phyloP scores from a whole-genome alignment of 2,888 invertebrate genomes.

The Yponomeuta cagnagella region DNA sequence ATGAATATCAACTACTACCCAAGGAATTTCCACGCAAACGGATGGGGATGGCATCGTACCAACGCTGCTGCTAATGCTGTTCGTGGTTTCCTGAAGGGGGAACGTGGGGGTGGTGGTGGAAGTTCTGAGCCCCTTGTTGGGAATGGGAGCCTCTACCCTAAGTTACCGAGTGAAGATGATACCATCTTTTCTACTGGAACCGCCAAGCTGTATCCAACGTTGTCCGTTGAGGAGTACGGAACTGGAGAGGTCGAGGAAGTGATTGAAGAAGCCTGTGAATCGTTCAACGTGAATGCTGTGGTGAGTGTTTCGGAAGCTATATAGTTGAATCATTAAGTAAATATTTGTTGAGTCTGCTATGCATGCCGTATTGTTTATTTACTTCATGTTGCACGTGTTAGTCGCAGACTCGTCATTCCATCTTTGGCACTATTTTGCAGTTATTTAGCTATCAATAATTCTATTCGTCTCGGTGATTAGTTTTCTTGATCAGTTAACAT shows the following conservation, averaged over 20 bases:
- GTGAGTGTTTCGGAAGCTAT: slow-evolving; percentile 40
- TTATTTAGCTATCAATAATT: too few relatives aligned
- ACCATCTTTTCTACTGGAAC: slow-evolving; percentile 43
- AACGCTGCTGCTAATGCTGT: slow-evolving; percentile 50
- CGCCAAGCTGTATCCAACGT: slow-evolving; percentile 55
- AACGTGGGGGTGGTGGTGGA: slow-evolving; percentile 48
- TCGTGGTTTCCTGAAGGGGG: slow-evolving; percentile 51
- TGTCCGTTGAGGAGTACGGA: slow-evolving; percentile 65
- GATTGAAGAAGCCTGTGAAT: slow-evolving; percentile 58
- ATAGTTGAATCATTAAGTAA: neutral
- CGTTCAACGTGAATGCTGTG: slow-evolving; percentile 58
- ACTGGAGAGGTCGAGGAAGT: slow-evolving; percentile 63
- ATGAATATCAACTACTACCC: slow-evolving; percentile 52
- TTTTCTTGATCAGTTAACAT: too few relatives aligned
- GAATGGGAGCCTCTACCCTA: slow-evolving; percentile 54
- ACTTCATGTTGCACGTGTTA: neutral
- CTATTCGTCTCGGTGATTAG: too few relatives aligned
- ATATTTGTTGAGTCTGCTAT: neutral
- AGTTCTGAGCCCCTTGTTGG: slow-evolving; percentile 44
- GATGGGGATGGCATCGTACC: slow-evolving; percentile 66
- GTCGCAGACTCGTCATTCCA: neutral
- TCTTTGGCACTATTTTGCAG: too few relatives aligned
- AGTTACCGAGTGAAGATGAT: slow-evolving; percentile 55
- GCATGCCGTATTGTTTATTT: neutral
- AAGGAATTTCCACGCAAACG: slow-evolving; percentile 65